Conservation (phyloP, 2,113 vertebrate genomes). For the Rhabdomys dilectus region DNA sequence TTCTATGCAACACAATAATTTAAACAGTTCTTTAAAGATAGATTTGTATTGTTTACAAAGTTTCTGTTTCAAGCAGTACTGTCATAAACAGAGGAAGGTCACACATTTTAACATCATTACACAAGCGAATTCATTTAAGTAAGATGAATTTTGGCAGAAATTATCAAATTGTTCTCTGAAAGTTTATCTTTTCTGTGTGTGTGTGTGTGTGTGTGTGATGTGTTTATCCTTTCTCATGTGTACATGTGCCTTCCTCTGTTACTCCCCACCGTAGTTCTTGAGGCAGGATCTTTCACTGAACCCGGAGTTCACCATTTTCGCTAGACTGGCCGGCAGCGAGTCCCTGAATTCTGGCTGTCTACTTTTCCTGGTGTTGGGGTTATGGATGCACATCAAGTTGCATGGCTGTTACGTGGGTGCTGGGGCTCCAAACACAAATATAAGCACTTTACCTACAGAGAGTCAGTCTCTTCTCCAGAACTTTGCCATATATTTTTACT, state of each 20-base stretch:
- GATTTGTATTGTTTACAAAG: not conserved
- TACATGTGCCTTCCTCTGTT: not conserved
- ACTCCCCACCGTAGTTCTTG: not conserved
- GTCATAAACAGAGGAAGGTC: not conserved
- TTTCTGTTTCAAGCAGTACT: not conserved
- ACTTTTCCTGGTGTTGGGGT: not conserved
- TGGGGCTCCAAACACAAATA: not conserved
- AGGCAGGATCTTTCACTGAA: not conserved
- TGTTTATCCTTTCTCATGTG: not conserved
- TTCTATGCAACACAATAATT: not conserved
- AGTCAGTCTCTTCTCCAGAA: not conserved
- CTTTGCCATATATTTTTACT: not conserved
- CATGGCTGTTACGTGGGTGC: not conserved
- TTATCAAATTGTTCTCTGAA: not conserved
- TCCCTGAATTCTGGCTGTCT: not conserved
- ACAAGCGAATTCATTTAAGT: not conserved
- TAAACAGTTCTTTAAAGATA: not conserved
- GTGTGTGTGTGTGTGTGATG: not conserved
- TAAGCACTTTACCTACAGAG: not conserved
- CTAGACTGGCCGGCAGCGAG: not conserved
- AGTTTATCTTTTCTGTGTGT: not conserved
- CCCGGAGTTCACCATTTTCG: not conserved
- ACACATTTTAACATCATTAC: not conserved
- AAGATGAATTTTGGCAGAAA: slow-evolving; percentile 21
- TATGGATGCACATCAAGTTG: not conserved